These are phyloP conservation scores for Ploceus nigricollis DNA, from an alignment of 2,113 vertebrate species.

Conservation along the genomic window DNA sequence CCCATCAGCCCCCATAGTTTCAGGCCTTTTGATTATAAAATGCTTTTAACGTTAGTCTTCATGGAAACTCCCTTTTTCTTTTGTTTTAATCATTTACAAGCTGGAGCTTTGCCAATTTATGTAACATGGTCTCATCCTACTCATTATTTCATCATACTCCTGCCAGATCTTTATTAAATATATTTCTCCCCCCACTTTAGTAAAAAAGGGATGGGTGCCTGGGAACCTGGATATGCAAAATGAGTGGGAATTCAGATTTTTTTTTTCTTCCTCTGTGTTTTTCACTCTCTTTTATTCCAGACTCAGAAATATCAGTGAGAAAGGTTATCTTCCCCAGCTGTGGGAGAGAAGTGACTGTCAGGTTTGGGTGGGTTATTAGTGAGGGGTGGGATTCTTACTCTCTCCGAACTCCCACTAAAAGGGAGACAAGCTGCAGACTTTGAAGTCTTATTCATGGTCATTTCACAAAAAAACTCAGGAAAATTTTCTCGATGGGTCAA, in stretches of 20 bases:
- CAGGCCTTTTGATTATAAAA: slow-evolving; percentile 68
- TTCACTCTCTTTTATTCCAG: not conserved
- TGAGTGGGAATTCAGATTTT: slow-evolving; percentile 32
- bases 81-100: slow-evolving; percentile 68
- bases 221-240: slow-evolving; percentile 65
- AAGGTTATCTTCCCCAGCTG: not conserved
- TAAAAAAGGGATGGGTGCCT: slow-evolving; percentile 59
- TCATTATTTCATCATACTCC: slow-evolving; percentile 65
- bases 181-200: slow-evolving; percentile 10
- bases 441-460: not conserved
- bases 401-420: not conserved
- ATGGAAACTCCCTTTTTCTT: slow-evolving; percentile 67
- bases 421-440: not conserved
- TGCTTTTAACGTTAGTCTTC: slow-evolving; percentile 65
- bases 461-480: not conserved
- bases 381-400: not conserved
- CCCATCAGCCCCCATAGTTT: slow-evolving; percentile 65
- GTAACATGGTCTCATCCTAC: slow-evolving; percentile 66
- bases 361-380: not conserved
- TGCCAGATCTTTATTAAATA: slow-evolving; percentile 66
- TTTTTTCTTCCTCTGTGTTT: not conserved
- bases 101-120: slow-evolving; percentile 60
- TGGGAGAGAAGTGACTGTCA: not conserved
- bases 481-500: not conserved
- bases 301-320: not conserved